phyloP scores from a whole-genome alignment of 1,140 invertebrate genomes.

The Leptopilina boulardi region DNA sequence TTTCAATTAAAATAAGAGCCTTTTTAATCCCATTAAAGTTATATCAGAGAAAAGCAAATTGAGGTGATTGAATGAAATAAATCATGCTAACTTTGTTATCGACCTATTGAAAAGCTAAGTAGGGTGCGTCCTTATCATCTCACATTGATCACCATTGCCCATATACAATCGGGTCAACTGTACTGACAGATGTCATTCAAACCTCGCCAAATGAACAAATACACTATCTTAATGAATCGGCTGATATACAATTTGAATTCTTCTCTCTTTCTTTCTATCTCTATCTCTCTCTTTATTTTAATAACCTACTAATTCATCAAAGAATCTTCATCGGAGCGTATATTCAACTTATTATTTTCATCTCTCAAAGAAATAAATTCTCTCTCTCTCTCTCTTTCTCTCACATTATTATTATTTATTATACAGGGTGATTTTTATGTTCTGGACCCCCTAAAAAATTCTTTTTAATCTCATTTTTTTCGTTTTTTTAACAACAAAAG shows the following conservation, averaged over 20 bases:
- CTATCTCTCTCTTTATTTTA: background rate
- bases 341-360: background rate
- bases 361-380: background rate
- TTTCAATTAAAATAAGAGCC: background rate
- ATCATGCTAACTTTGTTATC: slow-evolving; percentile 15
- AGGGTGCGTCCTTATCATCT: slow-evolving; percentile 12
- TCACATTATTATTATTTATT: background rate
- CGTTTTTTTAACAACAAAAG: too few species aligned
- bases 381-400: background rate
- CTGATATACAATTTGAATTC: background rate
- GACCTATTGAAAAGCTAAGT: slow-evolving; percentile 11
- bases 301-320: slow-evolving; percentile 13
- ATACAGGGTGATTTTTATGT: too few species aligned
- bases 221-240: slow-evolving; percentile 11
- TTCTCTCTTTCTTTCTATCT: background rate
- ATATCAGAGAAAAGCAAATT: background rate
- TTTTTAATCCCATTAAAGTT: background rate
- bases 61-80: background rate
- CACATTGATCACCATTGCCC: background rate
- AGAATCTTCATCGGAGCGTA: background rate
- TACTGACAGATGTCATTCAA: background rate
- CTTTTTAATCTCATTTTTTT: too few species aligned
- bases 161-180: slow-evolving; percentile 7
- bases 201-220: background rate
- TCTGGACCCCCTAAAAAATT: too few species aligned